Base-by-base conservation (phyloP, 1,140 invertebrate genomes). In the Drosophila murphyi region DNA sequence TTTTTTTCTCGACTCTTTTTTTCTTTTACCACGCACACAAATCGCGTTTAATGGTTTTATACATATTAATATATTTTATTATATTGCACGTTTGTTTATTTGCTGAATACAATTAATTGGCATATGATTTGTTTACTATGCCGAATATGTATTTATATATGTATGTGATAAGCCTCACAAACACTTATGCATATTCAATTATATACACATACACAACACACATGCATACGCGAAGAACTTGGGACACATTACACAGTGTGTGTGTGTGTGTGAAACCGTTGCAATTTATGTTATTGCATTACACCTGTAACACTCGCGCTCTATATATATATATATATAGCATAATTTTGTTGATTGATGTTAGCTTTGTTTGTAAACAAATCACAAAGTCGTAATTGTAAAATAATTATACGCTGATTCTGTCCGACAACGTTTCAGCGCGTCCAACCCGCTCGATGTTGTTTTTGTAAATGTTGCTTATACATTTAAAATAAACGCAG, bases 41-140 rank as follows among this genome's bases (percentile, higher is more conserved):
- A 50, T 72, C 12, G 51, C 45, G 72, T 37, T 72, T 31, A 79
- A 48, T 74, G 47, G 5, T 55, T 28, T 61, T 73, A 63, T 39
- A 48, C 34, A 54, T 12, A 31, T 12, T 12, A 12, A 12, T 12
- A 12, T 12, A 63, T 73, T 59, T 51, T 57, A 43, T 43, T 50
- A 34, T 73, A 77, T 77, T 77, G 70, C 75, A 77, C 75, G 62
- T 73, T 73, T 69, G 51, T 69, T 74, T 67, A 52, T 61, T 72
- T 59, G 43, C 51, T 67, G 57, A 43, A n/a, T 41, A 32, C 35
- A 72, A 68, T 73, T 62, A 62, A 52, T 67, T 74, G 31, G 28
- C 47, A 45, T 59, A 62, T 50, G 62, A 60, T 75, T 75, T 71
- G 72, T 71, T 76, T 76, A 65, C 73, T 37, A 39, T 55, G 3